Evolutionary conservation across 2,797 vertebrate species (phyloP).

Genomic region (Erpetoichthys calabaricus): DNA sequence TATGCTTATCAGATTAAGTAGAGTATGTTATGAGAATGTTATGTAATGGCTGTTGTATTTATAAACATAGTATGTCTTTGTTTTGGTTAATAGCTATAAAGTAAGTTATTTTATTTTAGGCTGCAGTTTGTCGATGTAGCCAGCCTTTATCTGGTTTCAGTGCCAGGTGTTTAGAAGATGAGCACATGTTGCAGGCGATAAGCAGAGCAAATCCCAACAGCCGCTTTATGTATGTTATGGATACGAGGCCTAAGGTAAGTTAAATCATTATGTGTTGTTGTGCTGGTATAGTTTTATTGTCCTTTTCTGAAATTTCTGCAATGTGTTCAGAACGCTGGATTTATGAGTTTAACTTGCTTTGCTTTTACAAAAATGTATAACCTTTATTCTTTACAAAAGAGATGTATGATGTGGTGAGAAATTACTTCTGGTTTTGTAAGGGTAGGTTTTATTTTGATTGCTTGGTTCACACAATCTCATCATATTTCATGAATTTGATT

Average conservation of each 20-base stretch:
- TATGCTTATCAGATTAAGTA: no score
- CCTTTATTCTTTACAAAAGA: no score
- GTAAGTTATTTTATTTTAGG: constrained; percentile 38
- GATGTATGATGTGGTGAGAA: no score
- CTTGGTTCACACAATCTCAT: no score
- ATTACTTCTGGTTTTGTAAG: no score
- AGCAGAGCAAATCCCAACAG: constrained; percentile 86
- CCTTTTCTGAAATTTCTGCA: neutral
- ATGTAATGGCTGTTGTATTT: no score
- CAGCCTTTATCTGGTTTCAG: constrained; percentile 95
- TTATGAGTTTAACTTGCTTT: neutral
- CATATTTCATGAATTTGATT: no score
- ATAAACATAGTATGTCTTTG: no score
- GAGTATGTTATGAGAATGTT: no score
- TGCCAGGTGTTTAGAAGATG: constrained; percentile 87
- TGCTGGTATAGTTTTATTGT: neutral
- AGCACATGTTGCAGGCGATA: constrained; percentile 88
- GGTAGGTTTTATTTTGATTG: no score
- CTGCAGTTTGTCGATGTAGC: constrained; percentile 90
- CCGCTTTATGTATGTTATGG: constrained; percentile 85
- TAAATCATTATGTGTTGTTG: neutral
- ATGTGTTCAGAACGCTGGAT: no score
- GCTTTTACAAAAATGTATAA: neutral
- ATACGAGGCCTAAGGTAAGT: constrained; percentile 84
- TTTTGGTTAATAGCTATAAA: no score